A percentile compares a stretch with the other conserved stretches of the same genome.
phyloP scores from a whole-genome alignment of 2,888 invertebrate genomes.

The Bhutanitis thaidina region DNA sequence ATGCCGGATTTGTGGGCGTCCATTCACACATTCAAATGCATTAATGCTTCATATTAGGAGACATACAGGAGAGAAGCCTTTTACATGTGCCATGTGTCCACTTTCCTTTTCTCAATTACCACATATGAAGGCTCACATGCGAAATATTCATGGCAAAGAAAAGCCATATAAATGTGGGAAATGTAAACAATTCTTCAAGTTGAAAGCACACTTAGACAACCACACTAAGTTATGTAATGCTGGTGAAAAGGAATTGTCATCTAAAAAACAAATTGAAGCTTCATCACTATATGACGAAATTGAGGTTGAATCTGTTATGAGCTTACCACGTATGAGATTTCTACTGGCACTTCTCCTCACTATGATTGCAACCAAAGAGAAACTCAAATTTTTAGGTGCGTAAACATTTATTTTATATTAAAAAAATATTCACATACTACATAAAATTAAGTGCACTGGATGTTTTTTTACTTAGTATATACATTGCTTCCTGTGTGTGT shows the following conservation, averaged over 20 bases:
- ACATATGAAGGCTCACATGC: slow-evolving; percentile 93
- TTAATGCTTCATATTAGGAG: slow-evolving; percentile 89
- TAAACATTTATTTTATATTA: slow-evolving; percentile 59
- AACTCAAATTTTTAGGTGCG: slow-evolving; percentile 87
- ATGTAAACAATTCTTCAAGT: slow-evolving; percentile 87
- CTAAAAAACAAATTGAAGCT: slow-evolving; percentile 44
- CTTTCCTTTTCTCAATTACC: slow-evolving; percentile 90
- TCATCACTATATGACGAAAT: slow-evolving; percentile 54
- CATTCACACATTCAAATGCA: slow-evolving; percentile 92
- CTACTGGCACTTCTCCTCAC: slow-evolving; percentile 89
- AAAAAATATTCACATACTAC: slow-evolving; percentile 34
- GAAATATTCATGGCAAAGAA: slow-evolving; percentile 88
- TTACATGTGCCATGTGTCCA: slow-evolving; percentile 84
- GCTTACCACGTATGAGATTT: slow-evolving; percentile 87
- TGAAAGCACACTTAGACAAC: slow-evolving; percentile 85
- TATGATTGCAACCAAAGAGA: slow-evolving; percentile 89
- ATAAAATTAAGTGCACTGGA: slow-evolving; percentile 39
- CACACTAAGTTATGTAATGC: slow-evolving; percentile 79
- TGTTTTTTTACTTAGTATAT: slow-evolving; percentile 59
- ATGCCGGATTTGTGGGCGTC: slow-evolving; percentile 88
- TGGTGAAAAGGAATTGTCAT: slow-evolving; percentile 40
- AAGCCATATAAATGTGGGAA: slow-evolving; percentile 88
- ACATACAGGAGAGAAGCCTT: slow-evolving; percentile 93
- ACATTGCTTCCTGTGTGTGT: slow-evolving; percentile 73
- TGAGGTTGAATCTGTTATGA: slow-evolving; percentile 77